Percentiles rank a stretch among this genome's conserved stretches.
phyloP scores from a whole-genome alignment of 2,888 invertebrate species.

The Orthosia gracilis region DNA sequence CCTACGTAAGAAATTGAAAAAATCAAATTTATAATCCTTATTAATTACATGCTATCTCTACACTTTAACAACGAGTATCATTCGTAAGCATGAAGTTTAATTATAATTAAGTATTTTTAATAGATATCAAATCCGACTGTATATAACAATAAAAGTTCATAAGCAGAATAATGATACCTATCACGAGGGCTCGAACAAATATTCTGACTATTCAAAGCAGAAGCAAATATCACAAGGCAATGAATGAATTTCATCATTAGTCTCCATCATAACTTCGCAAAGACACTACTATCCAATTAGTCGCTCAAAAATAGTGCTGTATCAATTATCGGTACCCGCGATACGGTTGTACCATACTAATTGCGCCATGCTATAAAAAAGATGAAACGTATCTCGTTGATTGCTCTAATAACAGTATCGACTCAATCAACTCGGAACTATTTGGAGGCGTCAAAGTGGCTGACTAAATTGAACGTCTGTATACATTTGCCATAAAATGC shows the following conservation, averaged over 20 bases:
- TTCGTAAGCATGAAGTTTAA: too few relatives aligned
- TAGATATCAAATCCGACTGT: too few relatives aligned
- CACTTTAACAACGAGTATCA: too few relatives aligned
- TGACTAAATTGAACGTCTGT: slow-evolving; percentile 26
- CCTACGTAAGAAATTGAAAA: too few relatives aligned
- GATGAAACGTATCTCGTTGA: slow-evolving; percentile 9
- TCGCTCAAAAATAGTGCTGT: not conserved
- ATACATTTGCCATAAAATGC: slow-evolving; percentile 22
- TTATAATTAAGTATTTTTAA: too few relatives aligned
- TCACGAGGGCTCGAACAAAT: too few relatives aligned
- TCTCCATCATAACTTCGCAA: not conserved
- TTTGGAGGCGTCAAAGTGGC: slow-evolving; percentile 10
- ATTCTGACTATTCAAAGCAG: too few relatives aligned
- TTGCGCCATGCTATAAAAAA: slow-evolving; percentile 28
- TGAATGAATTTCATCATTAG: not conserved
- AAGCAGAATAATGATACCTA: too few relatives aligned
- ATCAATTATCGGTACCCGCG: slow-evolving; percentile 22
- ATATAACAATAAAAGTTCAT: too few relatives aligned
- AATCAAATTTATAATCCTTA: too few relatives aligned
- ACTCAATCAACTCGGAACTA: slow-evolving; percentile 19
- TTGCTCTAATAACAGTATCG: slow-evolving; percentile 12
- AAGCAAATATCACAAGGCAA: too few relatives aligned
- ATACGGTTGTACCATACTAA: slow-evolving; percentile 23
- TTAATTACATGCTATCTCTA: too few relatives aligned
- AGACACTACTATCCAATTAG: slow-evolving; percentile 22